These are phyloP conservation scores for Neotoxoptera formosana DNA, from an alignment of 1,140 invertebrate species.

Conservation along the genomic window DNA sequence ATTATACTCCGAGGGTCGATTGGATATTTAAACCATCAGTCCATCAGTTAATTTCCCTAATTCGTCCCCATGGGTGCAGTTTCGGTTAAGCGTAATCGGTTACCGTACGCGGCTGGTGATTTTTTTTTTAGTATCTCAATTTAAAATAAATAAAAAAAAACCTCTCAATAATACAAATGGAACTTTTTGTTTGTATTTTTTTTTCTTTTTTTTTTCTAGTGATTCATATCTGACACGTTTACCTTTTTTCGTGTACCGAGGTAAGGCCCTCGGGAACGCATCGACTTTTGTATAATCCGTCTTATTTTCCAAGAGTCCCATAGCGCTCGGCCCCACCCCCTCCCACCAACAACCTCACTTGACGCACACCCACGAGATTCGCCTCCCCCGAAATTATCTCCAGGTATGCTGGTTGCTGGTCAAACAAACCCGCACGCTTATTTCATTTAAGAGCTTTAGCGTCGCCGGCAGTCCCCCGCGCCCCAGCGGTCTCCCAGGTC, in stretches of 20 bases:
- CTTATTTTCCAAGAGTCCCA: constrained; percentile 44
- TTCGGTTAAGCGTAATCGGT: constrained; percentile 24
- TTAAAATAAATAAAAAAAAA: constrained; percentile 34
- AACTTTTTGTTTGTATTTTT: constrained; percentile 19
- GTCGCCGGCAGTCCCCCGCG: not conserved
- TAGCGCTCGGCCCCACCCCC: not conserved
- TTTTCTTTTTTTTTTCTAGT: not conserved
- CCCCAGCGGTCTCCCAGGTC: not conserved
- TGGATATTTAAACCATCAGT: constrained; percentile 11
- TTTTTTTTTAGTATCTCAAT: constrained; percentile 20
- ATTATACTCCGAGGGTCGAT: not conserved
- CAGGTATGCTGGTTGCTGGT: not conserved
- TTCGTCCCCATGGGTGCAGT: not conserved
- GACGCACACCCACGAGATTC: not conserved
- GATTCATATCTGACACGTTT: constrained; percentile 40
- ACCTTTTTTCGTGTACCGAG: constrained; percentile 2
- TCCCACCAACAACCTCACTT: not conserved
- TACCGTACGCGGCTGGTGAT: not conserved
- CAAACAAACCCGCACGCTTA: not conserved
- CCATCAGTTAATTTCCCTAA: constrained; percentile 24
- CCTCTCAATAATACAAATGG: constrained; percentile 31
- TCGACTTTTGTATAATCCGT: constrained; percentile 45
- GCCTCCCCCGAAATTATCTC: not conserved
- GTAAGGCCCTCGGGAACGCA: constrained; percentile 25
- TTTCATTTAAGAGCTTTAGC: constrained; percentile 35